phyloP scores from a whole-genome alignment of 2,113 vertebrate species.

The rat (Rattus norvegicus) region DNA sequence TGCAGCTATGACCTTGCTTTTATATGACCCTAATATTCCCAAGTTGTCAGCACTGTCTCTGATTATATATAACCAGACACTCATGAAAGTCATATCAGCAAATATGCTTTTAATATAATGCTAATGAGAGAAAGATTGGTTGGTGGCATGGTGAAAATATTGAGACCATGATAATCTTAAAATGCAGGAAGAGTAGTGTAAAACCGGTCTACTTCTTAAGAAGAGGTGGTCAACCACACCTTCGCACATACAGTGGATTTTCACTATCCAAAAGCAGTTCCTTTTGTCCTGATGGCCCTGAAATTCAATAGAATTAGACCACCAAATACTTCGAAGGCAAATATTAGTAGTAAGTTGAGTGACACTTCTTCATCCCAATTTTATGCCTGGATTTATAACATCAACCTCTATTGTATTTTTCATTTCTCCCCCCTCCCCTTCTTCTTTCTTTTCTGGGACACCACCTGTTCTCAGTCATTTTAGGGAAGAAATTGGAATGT shows the following conservation, averaged over 20 bases:
- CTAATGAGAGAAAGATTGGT: neutral
- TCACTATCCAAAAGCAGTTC: neutral
- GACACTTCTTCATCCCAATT: neutral
- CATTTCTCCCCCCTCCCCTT: neutral
- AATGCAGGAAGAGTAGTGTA: constrained; percentile 34
- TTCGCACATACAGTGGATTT: constrained; percentile 1
- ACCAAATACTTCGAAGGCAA: neutral
- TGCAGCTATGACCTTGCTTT: neutral
- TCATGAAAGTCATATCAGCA: neutral
- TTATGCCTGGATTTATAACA: neutral
- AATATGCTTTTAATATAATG: neutral
- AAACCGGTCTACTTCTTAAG: neutral
- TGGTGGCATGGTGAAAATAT: neutral
- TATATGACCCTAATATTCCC: neutral
- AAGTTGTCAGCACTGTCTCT: neutral
- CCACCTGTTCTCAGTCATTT: constrained; percentile 34
- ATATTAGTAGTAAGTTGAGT: neutral
- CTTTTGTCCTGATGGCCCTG: neutral
- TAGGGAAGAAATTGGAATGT: constrained; percentile 30
- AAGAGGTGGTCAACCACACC: neutral
- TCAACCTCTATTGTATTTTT: neutral
- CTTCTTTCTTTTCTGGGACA: neutral
- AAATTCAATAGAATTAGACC: constrained; percentile 9
- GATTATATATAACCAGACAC: neutral
- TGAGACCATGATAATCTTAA: constrained; percentile 39